Evolutionary conservation across 2,888 invertebrate species (phyloP).

Genomic region (Vesta saturnalis): DNA sequence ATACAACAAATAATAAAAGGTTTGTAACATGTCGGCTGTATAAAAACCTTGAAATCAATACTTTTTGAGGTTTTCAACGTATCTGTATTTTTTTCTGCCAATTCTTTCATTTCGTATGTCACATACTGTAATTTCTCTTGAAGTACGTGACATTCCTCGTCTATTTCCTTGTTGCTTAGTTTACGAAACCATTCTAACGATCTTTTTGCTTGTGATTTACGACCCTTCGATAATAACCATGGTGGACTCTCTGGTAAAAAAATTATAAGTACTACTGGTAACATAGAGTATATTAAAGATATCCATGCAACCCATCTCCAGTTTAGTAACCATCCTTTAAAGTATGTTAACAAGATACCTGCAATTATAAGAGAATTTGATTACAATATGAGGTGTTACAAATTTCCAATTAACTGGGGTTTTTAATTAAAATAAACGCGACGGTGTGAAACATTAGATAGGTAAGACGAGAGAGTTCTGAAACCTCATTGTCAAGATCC

Average conservation of each 20-base stretch:
- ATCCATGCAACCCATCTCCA: background rate
- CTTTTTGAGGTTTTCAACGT: background rate
- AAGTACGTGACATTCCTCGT: background rate
- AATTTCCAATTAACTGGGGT: no score
- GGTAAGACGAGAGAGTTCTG: no score
- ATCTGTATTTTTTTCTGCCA: background rate
- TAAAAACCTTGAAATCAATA: background rate
- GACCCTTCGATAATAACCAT: background rate
- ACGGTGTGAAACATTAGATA: no score
- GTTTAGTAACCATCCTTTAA: background rate
- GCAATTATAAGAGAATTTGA: background rate
- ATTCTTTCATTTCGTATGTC: background rate
- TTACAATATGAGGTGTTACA: no score
- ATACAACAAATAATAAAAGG: background rate
- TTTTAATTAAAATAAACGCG: no score
- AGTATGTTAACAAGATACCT: background rate
- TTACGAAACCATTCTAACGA: slow-evolving; percentile 2
- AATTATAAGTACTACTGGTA: background rate
- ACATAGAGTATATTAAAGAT: background rate
- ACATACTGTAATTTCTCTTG: background rate
- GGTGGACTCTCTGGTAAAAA: slow-evolving; percentile 8
- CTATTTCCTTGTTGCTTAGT: background rate
- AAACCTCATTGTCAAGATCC: no score
- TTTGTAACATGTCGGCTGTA: background rate
- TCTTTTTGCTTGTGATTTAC: background rate